These are phyloP conservation scores for Capitulum mitella DNA, from an alignment of 2,888 invertebrate species.

Conservation along the genomic window DNA sequence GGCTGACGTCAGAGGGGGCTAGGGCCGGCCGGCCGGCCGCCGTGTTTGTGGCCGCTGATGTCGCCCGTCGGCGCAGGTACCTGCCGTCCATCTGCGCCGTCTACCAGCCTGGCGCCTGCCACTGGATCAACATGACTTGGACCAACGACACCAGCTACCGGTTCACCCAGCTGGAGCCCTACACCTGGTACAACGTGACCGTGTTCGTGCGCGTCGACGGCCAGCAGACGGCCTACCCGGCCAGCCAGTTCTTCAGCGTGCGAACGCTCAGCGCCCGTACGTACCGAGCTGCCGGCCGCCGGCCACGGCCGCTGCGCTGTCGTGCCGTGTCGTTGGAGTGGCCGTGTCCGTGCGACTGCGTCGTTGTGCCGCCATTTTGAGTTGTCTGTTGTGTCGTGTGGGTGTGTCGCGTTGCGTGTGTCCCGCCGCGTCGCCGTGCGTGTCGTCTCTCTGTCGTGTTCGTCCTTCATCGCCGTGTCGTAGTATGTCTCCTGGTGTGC, in stretches of 20 bases:
- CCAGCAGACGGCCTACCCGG: slow-evolving; percentile 53
- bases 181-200: slow-evolving; percentile 69
- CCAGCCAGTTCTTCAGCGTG: slow-evolving; percentile 55
- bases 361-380: no score
- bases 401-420: no score
- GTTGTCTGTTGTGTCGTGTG: no score
- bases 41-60: background rate
- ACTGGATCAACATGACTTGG: slow-evolving; percentile 29
- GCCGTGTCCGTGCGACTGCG: no score
- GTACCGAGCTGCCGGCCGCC: no score
- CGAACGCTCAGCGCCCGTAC: slow-evolving; percentile 58
- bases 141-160: slow-evolving; percentile 43
- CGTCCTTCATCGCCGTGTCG: no score
- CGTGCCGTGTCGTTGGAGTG: background rate
- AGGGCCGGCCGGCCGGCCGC: no score
- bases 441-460: no score
- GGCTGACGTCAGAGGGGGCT: no score
- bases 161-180: slow-evolving; percentile 59
- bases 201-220: slow-evolving; percentile 60
- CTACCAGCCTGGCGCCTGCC: slow-evolving; percentile 22
- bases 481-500: no score
- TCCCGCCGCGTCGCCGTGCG: no score
- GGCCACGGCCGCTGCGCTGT: background rate
- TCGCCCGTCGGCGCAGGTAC: slow-evolving; percentile 13
- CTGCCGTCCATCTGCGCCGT: slow-evolving; percentile 27